Percentiles rank a stretch among this genome's conserved stretches.
Conservation (phyloP, 1,140 invertebrate genomes). For the Drosophila orena region DNA sequence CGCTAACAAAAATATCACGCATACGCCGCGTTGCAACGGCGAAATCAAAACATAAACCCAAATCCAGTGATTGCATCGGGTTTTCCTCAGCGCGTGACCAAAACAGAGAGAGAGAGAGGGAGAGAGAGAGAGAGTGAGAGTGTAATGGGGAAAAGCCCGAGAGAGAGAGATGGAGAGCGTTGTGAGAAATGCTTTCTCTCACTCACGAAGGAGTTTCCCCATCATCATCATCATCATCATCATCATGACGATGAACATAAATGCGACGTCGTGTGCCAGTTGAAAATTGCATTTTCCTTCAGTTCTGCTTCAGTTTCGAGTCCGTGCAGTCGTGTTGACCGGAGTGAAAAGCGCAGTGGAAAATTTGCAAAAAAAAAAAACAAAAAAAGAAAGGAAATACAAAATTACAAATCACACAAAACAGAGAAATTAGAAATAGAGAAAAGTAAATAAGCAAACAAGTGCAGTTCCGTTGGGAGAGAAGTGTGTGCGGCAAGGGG, state of each 20-base stretch:
- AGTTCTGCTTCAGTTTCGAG: constrained; percentile 77
- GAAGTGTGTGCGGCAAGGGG: neutral
- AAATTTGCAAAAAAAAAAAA: constrained; percentile 25
- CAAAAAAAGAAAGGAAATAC: constrained; percentile 5
- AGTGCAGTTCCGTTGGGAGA: constrained; percentile 25
- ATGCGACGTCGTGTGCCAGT: constrained; percentile 57
- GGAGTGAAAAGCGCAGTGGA: constrained; percentile 34
- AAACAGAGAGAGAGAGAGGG: constrained; percentile 22
- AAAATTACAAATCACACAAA: neutral
- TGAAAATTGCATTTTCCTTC: constrained; percentile 71
- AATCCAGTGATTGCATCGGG: constrained; percentile 59
- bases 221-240: constrained; percentile 40
- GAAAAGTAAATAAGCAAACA: constrained; percentile 47
- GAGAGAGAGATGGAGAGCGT: neutral
- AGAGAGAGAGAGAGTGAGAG: constrained; percentile 17
- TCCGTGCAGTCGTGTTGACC: constrained; percentile 68
- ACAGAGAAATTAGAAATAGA: constrained; percentile 24
- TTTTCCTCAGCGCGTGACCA: constrained; percentile 71
- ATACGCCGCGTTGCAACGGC: constrained; percentile 67
- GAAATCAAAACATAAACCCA: constrained; percentile 80
- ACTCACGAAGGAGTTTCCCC: constrained; percentile 70
- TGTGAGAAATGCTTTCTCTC: constrained; percentile 18
- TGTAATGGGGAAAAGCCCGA: neutral
- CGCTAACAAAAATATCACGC: constrained; percentile 63
- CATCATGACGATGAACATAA: constrained; percentile 54